Conservation (phyloP, 2,888 invertebrate species). For the Thymelicus sylvestris region DNA sequence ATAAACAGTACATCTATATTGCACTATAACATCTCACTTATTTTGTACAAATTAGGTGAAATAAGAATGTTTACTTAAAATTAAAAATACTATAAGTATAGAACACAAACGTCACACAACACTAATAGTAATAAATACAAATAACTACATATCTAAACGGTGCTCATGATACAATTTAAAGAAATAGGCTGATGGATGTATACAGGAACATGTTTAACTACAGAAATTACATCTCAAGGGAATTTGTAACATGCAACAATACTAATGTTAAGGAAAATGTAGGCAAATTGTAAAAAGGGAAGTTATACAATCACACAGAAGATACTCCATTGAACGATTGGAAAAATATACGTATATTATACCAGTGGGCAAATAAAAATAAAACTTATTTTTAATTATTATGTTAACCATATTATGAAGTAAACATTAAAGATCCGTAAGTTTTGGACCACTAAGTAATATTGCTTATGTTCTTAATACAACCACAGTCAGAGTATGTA, state of each 20-base stretch:
- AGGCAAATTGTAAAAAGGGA: not conserved
- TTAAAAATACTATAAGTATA: conserved; percentile 37
- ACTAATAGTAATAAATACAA: conserved; percentile 56
- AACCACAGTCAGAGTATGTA: conserved; percentile 59
- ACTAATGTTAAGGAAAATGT: conserved; percentile 8
- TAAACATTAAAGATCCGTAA: conserved; percentile 44
- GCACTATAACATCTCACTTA: conserved; percentile 83
- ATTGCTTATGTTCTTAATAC: conserved; percentile 70
- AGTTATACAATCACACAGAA: conserved; percentile 17
- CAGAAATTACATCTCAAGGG: not conserved
- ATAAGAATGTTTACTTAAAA: conserved; percentile 48
- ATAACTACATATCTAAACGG: conserved; percentile 56
- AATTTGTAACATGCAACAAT: conserved; percentile 2
- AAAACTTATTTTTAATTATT: not conserved
- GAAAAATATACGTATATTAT: conserved; percentile 15
- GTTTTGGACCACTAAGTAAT: conserved; percentile 41
- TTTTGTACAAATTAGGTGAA: conserved; percentile 78
- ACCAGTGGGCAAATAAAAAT: conserved; percentile 8
- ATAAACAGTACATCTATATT: conserved; percentile 84
- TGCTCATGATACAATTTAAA: conserved; percentile 45
- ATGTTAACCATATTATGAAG: not conserved
- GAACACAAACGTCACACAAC: conserved; percentile 57
- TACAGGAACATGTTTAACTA: not conserved
- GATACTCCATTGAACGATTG: conserved; percentile 15
- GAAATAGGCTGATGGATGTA: conserved; percentile 1